phyloP scores from a whole-genome alignment of 2,888 invertebrate species.

The Polyommatus icarus region DNA sequence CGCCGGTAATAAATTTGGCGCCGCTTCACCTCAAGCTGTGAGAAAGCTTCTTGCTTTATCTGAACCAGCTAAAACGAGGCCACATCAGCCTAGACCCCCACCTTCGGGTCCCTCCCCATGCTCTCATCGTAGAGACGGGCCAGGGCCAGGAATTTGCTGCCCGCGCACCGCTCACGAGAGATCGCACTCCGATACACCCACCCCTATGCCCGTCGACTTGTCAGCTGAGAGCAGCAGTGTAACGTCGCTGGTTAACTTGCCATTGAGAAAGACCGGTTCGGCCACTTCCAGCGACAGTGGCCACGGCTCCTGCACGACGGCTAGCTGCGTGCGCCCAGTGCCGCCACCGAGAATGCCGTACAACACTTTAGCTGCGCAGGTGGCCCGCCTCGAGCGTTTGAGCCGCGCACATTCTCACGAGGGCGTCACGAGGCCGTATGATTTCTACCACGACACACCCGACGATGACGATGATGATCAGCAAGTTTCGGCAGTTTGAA shows the following conservation, averaged over 20 bases:
- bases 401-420: slow-evolving; percentile 93
- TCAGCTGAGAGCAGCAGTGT: slow-evolving; percentile 98
- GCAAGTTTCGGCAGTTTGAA: slow-evolving; percentile 77
- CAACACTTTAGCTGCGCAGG: slow-evolving; percentile 89
- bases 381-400: slow-evolving; percentile 90
- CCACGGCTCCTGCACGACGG: slow-evolving; percentile 86
- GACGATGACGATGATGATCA: slow-evolving; percentile 79
- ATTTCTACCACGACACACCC: slow-evolving; percentile 81
- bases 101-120: slow-evolving; percentile 84
- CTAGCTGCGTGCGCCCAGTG: slow-evolving; percentile 81
- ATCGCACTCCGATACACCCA: slow-evolving; percentile 93
- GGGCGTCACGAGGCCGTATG: slow-evolving; percentile 88
- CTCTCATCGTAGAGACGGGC: slow-evolving; percentile 82
- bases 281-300: slow-evolving; percentile 96
- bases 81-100: slow-evolving; percentile 89
- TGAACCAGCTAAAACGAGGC: slow-evolving; percentile 92
- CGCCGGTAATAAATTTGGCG: slow-evolving; percentile 87
- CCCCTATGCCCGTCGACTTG: slow-evolving; percentile 91
- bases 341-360: slow-evolving; percentile 86
- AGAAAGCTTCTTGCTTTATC: slow-evolving; percentile 96
- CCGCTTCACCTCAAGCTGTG: slow-evolving; percentile 98
- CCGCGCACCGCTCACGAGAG: slow-evolving; percentile 89
- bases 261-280: slow-evolving; percentile 93
- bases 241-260: slow-evolving; percentile 94
- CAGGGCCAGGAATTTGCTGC: slow-evolving; percentile 69